Conservation (phyloP, 2,113 vertebrate genomes). For the Vidua chalybeata region DNA sequence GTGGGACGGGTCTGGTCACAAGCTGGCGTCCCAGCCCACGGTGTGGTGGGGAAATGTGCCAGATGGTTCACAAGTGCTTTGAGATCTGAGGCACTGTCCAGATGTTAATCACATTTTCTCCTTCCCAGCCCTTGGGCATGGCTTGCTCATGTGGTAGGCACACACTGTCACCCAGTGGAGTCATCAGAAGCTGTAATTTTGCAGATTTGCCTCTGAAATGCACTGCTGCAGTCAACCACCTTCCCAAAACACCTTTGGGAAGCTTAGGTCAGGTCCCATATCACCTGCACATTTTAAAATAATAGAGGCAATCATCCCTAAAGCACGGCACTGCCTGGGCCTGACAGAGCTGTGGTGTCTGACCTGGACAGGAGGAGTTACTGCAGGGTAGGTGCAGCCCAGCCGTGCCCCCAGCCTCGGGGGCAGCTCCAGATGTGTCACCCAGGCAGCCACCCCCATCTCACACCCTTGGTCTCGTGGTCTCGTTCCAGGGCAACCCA, state of each 20-base stretch:
- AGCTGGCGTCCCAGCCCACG: not conserved
- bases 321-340: not conserved
- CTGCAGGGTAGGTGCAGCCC: not conserved
- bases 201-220: not conserved
- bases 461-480: slow-evolving; percentile 50
- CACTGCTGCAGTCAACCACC: not conserved
- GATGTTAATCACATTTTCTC: not conserved
- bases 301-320: not conserved
- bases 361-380: not conserved
- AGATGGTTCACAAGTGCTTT: not conserved
- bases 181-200: not conserved
- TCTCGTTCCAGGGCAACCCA: slow-evolving; percentile 86
- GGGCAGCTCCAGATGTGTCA: not conserved
- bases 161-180: not conserved
- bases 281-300: not conserved
- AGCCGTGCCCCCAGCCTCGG: not conserved
- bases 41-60: rapidly evolving
- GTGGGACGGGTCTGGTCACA: not conserved
- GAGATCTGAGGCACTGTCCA: not conserved
- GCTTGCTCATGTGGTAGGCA: rapidly evolving
- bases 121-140: not conserved
- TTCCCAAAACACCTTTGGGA: not conserved
- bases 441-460: not conserved
- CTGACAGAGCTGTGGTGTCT: not conserved
- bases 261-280: not conserved